Percentiles rank a stretch among this genome's conserved stretches.
Evolutionary conservation across 2,888 invertebrate species (phyloP).

Genomic region (Notocelia uddmanniana): DNA sequence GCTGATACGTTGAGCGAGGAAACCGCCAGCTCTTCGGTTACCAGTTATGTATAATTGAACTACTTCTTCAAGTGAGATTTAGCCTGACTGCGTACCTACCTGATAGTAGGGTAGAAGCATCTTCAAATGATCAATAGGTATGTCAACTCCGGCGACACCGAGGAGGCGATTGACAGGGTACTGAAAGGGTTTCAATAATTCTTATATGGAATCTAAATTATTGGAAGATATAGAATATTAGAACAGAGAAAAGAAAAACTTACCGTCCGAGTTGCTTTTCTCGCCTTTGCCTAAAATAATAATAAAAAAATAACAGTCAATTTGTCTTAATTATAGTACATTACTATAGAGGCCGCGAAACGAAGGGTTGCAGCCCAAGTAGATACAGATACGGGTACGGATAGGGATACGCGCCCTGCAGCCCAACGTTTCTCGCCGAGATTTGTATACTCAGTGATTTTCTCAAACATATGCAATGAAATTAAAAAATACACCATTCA

Average conservation of each 20-base stretch:
- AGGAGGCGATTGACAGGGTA: conserved; percentile 77
- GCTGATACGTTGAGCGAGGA: no score
- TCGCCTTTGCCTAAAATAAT: conserved; percentile 75
- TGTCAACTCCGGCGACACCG: conserved; percentile 80
- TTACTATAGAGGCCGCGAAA: no score
- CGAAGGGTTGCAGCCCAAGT: no score
- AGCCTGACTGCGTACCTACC: conserved; percentile 56
- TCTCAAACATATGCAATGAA: no score
- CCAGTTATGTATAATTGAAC: not conserved
- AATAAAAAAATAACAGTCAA: conserved; percentile 30
- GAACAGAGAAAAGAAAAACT: conserved; percentile 40
- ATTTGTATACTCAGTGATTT: no score
- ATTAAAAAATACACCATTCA: no score
- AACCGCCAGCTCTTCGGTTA: no score
- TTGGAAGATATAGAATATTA: not conserved
- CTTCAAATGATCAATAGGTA: conserved; percentile 77
- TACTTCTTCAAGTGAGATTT: not conserved
- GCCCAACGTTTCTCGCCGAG: no score
- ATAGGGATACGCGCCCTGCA: no score
- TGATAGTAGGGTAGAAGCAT: conserved; percentile 73
- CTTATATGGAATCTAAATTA: not conserved
- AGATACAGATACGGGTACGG: no score
- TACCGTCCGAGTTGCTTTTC: conserved; percentile 78
- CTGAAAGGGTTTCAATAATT: conserved; percentile 54
- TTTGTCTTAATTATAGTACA: no score